Conservation (phyloP, 1,140 invertebrate species). For the Lineus longissimus region DNA sequence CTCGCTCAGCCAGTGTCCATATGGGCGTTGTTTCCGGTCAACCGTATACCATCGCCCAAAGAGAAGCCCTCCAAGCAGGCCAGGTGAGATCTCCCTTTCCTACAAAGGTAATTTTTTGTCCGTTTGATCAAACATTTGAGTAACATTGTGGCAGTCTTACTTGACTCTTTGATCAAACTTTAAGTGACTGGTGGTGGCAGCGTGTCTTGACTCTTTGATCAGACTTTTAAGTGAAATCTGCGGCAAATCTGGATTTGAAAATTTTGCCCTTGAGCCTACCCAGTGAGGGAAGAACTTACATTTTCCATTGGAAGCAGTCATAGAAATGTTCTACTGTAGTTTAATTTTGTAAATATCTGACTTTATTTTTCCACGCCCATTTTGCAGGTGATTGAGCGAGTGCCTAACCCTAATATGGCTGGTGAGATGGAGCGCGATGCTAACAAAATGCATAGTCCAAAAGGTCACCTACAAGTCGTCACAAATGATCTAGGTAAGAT, state of each 20-base stretch:
- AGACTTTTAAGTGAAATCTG: too few species aligned
- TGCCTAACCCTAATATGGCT: conserved; percentile 20
- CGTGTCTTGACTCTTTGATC: too few species aligned
- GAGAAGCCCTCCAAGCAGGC: conserved; percentile 27
- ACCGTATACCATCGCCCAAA: conserved; percentile 25
- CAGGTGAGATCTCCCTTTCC: conserved; percentile 21
- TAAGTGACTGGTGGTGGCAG: too few species aligned
- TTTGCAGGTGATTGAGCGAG: conserved; percentile 28
- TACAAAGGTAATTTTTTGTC: background rate
- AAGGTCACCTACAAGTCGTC: conserved; percentile 24
- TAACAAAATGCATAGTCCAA: conserved; percentile 18
- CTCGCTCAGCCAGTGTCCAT: background rate
- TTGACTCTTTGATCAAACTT: too few species aligned
- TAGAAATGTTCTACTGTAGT: too few species aligned
- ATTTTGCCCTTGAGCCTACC: too few species aligned
- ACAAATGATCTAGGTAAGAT: conserved; percentile 17
- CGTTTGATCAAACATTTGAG: background rate
- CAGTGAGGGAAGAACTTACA: too few species aligned
- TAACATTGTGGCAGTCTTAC: too few species aligned
- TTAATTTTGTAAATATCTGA: too few species aligned
- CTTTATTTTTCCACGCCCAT: too few species aligned
- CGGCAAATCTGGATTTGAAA: too few species aligned
- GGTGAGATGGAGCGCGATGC: background rate
- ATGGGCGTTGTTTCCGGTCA: conserved; percentile 24
- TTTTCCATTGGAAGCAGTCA: too few species aligned